Percentiles rank a stretch among this genome's conserved stretches.
These are phyloP conservation scores for Tetramorium simillimum DNA, from an alignment of 1,140 invertebrate species.

Conservation along the genomic window DNA sequence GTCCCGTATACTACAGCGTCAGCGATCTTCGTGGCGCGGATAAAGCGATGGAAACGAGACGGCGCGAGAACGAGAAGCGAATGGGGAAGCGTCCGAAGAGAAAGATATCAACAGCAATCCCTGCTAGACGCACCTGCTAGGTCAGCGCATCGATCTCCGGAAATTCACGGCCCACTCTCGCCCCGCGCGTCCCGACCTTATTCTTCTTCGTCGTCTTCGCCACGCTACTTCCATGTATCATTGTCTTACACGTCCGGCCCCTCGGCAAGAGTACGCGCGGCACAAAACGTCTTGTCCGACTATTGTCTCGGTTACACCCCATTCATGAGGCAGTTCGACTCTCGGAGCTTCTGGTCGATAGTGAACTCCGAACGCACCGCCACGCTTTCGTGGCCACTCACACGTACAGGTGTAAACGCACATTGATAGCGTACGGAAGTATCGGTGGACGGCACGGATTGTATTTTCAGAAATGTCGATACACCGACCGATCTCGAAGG, in stretches of 20 bases:
- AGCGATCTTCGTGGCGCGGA: slow-evolving; percentile 21
- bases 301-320: slow-evolving; percentile 52
- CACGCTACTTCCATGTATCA: slow-evolving; percentile 16
- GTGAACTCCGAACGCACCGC: slow-evolving; percentile 19
- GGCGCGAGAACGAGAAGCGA: not conserved
- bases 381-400: not conserved
- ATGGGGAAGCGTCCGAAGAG: not conserved
- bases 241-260: slow-evolving; percentile 51
- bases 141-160: slow-evolving; percentile 53
- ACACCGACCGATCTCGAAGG: slow-evolving; percentile 32
- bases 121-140: slow-evolving; percentile 23
- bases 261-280: slow-evolving; percentile 27
- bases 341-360: slow-evolving; percentile 42
- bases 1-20: slow-evolving; percentile 4
- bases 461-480: slow-evolving; percentile 48
- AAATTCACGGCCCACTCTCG: slow-evolving; percentile 55
- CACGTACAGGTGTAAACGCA: not conserved
- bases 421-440: slow-evolving; percentile 35
- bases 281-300: slow-evolving; percentile 42
- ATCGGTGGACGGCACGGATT: slow-evolving; percentile 34
- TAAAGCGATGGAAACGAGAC: not conserved
- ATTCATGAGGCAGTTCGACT: slow-evolving; percentile 48
- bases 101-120: slow-evolving; percentile 31
- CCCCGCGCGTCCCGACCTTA: not conserved
- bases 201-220: slow-evolving; percentile 39